Conservation (phyloP, 2,888 invertebrate genomes). For the Corbicula japonica region DNA sequence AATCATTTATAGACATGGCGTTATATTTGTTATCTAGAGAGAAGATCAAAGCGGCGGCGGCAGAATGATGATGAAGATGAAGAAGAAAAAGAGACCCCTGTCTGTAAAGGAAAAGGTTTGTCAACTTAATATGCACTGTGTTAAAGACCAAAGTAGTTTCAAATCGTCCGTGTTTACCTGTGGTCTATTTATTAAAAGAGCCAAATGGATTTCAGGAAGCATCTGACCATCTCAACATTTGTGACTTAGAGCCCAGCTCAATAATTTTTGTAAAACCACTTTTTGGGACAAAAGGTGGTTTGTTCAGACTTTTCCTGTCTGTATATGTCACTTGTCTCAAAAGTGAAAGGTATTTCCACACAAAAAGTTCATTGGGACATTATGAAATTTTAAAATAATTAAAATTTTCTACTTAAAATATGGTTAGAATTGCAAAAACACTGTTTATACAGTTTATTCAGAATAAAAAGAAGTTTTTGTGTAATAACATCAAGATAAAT, state of each 20-base stretch:
- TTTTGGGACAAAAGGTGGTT: no score
- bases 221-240: no score
- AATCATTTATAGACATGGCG: no score
- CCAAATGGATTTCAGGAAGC: no score
- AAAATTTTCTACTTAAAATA: background rate
- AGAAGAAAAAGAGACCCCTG: constrained; percentile 51
- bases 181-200: no score
- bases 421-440: background rate
- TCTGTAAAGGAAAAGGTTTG: constrained; percentile 43
- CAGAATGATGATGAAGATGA: constrained; percentile 58
- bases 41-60: constrained; percentile 55
- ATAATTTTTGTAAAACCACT: no score
- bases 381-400: background rate
- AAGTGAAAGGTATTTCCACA: no score
- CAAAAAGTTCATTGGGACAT: background rate
- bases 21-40: constrained; percentile 38
- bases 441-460: background rate
- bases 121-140: background rate
- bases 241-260: no score
- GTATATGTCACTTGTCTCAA: no score
- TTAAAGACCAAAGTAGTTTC: no score
- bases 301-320: no score
- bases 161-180: no score
- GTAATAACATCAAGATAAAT: background rate
- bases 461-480: background rate